Evolutionary conservation across 2,888 invertebrate genomes (phyloP), one percentile per base, ranked within the genome.

Genomic region (Caenorhabditis sp.): DNA sequence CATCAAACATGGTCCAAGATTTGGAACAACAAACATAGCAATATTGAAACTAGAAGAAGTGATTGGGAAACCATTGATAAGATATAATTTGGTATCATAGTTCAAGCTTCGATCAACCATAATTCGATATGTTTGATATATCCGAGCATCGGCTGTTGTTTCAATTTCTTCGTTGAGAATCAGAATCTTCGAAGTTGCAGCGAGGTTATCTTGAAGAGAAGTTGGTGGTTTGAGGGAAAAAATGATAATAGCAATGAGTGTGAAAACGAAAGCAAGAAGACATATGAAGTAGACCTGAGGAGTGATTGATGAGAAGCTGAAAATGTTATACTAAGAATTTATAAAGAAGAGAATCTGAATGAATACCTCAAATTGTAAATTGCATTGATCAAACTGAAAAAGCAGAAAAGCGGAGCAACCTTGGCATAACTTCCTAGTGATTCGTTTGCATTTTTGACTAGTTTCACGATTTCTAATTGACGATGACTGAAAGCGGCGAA

Each of bases 371-470:
- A 59, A 60, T 53, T 64, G 50, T 53, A 68, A 38, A 73, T 73
- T 25, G 58, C 65, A 52, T 59, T 68, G 58, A 73, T 73, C 21
- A 73, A 43, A 17, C 61, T 58, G 63, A 73, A 73, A 58, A 73
- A 68, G 56, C 68, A 65, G 65, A 73, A 73, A n/a, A 73, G 63
- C 20, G 73, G 73, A 8, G 67, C 71, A 20, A 71, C 52, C 57
- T 53, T 67, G 10, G 71, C 71, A 43, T 64, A 71, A 54, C 67
- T 63, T 20, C 31, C 36, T 17, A 71, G 57, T 14, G 57, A 67
- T 31, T 64, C 67, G 25, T 71, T 71, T 14, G 71, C 21, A 14
- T 60, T 49, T 14, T 57, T 54, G n/a, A 67, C 71, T 26, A 71
- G 5, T 52, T 71, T 71, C 49, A 67, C 23, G 3, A 71, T 59